Base-by-base conservation (phyloP, 2,797 vertebrate species). In the Falco concolor region DNA sequence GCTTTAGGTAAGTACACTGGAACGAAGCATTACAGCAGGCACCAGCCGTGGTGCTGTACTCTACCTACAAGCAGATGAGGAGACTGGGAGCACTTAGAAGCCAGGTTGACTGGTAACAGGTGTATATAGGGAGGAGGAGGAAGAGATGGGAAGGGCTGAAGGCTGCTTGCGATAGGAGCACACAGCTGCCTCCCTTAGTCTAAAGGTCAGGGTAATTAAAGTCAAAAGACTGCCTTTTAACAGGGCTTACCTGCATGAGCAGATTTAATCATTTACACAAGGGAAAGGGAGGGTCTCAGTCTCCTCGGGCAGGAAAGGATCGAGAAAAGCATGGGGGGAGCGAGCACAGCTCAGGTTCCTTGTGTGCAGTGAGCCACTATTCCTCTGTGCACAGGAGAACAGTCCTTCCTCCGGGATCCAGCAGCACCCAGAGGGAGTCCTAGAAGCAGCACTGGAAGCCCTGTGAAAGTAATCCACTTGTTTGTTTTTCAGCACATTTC, bases 1-100 rank as follows among this genome's bases (percentile, higher is more conserved):
- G 63, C 83, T 94, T 94, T 84, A 84, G 85, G 65, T 76, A 95
- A 91, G 83, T 84, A 85, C 84, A 80, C 40, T 70, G 70, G 60
- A 93, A 88, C 56, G 60, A 68, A 93, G 70, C 42, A 24, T 63
- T 56, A 49, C 63, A 91, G 67, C 1, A 84, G 57, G 65, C 67
- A 91, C 27, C 59, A 60, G 74, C 44, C 52, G n/a, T 30, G 20
- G 57, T 24, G 34, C 44, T 60, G 44, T 25, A 16, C 54, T 59
- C 54, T 63, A 61, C 69, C 61, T 36, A 47, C 36, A 30, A 82
- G 69, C 7, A 2, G 53, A 70, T 0, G 8, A 84, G 60, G 50
- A 84, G 52, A 45, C 36, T n/a, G 10, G 34, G 40, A 92, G 69
- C 47, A 32, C 40, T 50, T 2, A 40, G 47, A 83, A 92, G 79